Percentiles rank a stretch among this genome's conserved stretches.
Conservation (phyloP, 1,140 invertebrate species). For the Euwallacea similis region DNA sequence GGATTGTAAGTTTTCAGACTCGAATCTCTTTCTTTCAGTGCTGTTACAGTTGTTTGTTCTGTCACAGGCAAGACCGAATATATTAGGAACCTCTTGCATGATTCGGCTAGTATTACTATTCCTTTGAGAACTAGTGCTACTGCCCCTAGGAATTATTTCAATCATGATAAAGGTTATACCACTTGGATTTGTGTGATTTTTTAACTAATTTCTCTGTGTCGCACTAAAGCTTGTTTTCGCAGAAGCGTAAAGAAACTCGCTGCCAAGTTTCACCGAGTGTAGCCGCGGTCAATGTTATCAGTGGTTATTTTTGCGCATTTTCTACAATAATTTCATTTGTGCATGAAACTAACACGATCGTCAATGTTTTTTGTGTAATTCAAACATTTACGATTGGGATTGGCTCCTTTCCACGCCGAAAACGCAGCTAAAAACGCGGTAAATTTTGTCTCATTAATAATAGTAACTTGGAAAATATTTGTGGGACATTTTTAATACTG, state of each 20-base stretch:
- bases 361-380: background rate
- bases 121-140: slow-evolving; percentile 47
- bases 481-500: too few relatives aligned
- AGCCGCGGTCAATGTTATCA: background rate
- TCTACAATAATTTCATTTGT: background rate
- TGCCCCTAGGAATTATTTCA: slow-evolving; percentile 50
- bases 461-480: too few relatives aligned
- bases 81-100: slow-evolving; percentile 52
- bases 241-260: background rate
- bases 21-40: background rate
- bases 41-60: background rate
- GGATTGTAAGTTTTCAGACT: slow-evolving; percentile 45
- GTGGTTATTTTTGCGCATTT: background rate
- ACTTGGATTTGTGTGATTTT: too few relatives aligned
- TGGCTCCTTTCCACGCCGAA: background rate
- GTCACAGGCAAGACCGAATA: slow-evolving; percentile 52
- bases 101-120: slow-evolving; percentile 52
- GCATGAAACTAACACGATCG: background rate
- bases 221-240: background rate
- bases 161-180: slow-evolving; percentile 50
- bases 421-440: too few relatives aligned
- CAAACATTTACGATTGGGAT: background rate
- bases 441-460: too few relatives aligned
- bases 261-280: background rate
- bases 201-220: too few relatives aligned